Percentiles rank a stretch among this genome's conserved stretches.
phyloP scores from a whole-genome alignment of 2,797 vertebrate species.

The Cetoscarus ocellatus region DNA sequence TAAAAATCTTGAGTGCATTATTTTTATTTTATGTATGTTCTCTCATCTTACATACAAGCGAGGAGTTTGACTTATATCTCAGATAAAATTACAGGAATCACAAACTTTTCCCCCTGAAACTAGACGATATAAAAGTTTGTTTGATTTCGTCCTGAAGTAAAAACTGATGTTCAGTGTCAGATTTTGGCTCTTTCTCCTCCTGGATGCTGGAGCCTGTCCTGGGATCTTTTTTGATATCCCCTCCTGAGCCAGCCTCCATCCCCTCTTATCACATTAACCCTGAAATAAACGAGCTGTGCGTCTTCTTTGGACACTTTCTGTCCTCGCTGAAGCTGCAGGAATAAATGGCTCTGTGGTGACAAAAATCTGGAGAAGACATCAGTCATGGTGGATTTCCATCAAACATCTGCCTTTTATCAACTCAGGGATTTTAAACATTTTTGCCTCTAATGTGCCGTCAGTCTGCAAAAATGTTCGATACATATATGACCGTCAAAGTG shows the following conservation, averaged over 20 bases:
- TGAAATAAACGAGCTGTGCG: slow-evolving; percentile 15
- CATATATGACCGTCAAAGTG: slow-evolving; percentile 43
- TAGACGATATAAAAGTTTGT: no score
- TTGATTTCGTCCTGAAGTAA: no score
- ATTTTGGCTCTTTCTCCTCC: no score
- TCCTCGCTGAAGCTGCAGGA: slow-evolving; percentile 1
- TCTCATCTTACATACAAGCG: no score
- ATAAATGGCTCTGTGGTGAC: slow-evolving; percentile 34
- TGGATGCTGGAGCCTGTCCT: neutral
- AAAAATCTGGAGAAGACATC: slow-evolving; percentile 67
- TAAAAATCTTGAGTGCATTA: no score
- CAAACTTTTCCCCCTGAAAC: no score
- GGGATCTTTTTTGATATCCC: slow-evolving; percentile 4
- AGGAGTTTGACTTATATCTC: no score
- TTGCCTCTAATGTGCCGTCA: slow-evolving; percentile 59
- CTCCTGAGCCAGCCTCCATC: slow-evolving; percentile 2
- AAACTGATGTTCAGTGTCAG: no score
- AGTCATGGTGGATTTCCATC: slow-evolving; percentile 69
- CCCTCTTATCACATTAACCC: slow-evolving; percentile 10
- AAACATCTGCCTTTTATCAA: slow-evolving; percentile 86
- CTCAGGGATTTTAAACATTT: slow-evolving; percentile 77
- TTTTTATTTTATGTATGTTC: no score
- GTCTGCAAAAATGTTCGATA: slow-evolving; percentile 64
- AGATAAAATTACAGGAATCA: no score
- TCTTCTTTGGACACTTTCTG: slow-evolving; percentile 8